Base-by-base conservation (phyloP, 2,888 invertebrate genomes). In the Eupithecia centaureata region DNA sequence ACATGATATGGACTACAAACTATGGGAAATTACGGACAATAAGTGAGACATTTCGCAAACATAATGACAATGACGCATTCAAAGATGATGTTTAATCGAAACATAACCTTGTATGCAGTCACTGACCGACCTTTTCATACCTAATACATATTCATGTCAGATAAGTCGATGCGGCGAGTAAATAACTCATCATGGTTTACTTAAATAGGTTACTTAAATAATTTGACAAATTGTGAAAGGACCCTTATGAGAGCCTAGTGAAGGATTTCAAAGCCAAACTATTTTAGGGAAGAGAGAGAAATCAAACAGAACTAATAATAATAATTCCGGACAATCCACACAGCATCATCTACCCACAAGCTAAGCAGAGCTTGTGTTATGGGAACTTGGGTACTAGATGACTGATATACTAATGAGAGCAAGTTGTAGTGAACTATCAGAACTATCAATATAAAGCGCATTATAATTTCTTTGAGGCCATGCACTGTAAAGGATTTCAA, bases 61-160 rank as follows among this genome's bases (percentile, higher is more conserved):
- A 32, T 57, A 22, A 57, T 57, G 2, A 57, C 18, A 57, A 76
- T 74, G 68, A 70, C 65, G 70, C 65, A 65, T 60, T 64, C 56
- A 57, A 65, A 63, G 30, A 62, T 28, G 47, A 61, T 68, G 71
- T 59, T 28, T 57, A 63, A 72, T 73, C 69, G 75, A 78, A 79
- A 77, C 70, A 74, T 85, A 82, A 88, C 89, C 88, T 88, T 89
- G 47, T 22, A 22, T 47, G 86, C 82, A 85, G 85, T 77, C 86
- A 86, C 79, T 87, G 87, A 86, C 86, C 88, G 89, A 86, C 89
- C 89, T 88, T 82, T 84, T 65, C 60, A 68, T 77, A 81, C 67
- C 63, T 70, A 68, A 83, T 89, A 81, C 87, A 89, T 88, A 89
- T 87, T 88, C 87, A 88, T 86, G 85, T 82, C 87, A 82, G 76